phyloP scores from a whole-genome alignment of 2,797 vertebrate species.

The Lateolabrax maculatus region DNA sequence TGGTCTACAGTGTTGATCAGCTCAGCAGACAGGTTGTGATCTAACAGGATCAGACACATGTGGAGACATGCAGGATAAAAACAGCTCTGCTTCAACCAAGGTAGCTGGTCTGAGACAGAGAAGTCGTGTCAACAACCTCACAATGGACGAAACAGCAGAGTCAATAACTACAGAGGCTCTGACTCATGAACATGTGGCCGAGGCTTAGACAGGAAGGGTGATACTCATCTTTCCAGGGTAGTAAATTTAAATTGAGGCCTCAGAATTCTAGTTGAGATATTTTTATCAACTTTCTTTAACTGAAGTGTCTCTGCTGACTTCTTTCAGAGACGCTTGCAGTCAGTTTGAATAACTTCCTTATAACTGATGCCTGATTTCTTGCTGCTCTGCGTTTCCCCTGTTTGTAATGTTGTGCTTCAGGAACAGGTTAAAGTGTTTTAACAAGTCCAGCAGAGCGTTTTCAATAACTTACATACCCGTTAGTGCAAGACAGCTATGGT shows the following conservation, averaged over 20 bases:
- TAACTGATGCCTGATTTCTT: not conserved
- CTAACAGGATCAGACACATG: conserved; percentile 30
- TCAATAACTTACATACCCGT: not conserved
- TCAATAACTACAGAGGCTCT: no score
- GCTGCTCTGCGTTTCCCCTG: not conserved
- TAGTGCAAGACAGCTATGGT: not conserved
- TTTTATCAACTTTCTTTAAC: no score
- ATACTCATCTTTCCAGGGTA: no score
- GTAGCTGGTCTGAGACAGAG: no score
- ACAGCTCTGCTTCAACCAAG: conserved; percentile 11
- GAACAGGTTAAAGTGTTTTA: conserved; percentile 2
- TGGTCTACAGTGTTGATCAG: conserved; percentile 41
- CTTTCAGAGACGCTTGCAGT: not conserved
- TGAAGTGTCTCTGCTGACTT: not conserved
- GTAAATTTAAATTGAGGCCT: not conserved
- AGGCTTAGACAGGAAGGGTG: no score
- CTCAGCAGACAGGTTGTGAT: conserved; percentile 23
- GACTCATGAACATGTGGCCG: no score
- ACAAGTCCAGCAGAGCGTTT: not conserved
- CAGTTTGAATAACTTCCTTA: not conserved
- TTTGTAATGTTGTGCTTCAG: not conserved
- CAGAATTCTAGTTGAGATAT: not conserved
- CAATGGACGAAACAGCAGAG: no score
- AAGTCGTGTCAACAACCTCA: no score
- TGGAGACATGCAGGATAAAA: not conserved